Evolutionary conservation across 2,888 invertebrate genomes (phyloP), one percentile per base, ranked within the genome.

Genomic region (Macrophya alboannulata): DNA sequence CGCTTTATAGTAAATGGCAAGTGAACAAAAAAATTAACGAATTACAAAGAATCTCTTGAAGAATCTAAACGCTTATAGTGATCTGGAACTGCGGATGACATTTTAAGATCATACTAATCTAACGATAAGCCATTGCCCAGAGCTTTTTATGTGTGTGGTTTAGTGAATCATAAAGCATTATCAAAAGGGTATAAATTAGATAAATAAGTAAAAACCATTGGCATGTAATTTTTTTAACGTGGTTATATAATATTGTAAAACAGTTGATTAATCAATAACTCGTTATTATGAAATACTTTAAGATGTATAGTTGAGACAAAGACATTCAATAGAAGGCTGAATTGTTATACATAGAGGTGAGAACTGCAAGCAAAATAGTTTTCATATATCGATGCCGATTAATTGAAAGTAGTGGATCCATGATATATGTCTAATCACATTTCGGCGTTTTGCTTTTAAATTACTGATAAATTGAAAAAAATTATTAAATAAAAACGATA

Each of bases 101-200:
- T 37, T 48, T 25, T 76, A 76, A 15, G 25, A 48, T 77, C 77
- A 15, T 55, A 55, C 3, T 25, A 31, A 17, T 21, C 21, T 21
- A 21, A 10, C 10, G 45, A n/a, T 45, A 37, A 71, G 71, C 71
- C 40, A 71, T 40, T 71, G 37, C 37, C 31, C 9, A 40, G 15
- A 71, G 43, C 74, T 74, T 74, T 43, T 25, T 4, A 74, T 74
- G 21, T 43, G 21, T 31, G 25, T 45, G 74, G 68, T 68, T 25
- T 51, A 51, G 48, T 17, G 15, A 77, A 55, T 77, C 9, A 37
- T 51, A 21, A 77, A 25, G 37, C 77, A 77, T 55, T 25, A 17
- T 51, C n/a, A 77, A n/a, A 77, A 51, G 77, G 77, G 77, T 77
- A 77, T 77, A 72, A 74, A 45, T 45, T 43, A 74, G 9, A n/a